A percentile compares a stretch with the other conserved stretches of the same genome.
Conservation (phyloP, 2,797 vertebrate genomes). For the Cichlasoma orientale region DNA sequence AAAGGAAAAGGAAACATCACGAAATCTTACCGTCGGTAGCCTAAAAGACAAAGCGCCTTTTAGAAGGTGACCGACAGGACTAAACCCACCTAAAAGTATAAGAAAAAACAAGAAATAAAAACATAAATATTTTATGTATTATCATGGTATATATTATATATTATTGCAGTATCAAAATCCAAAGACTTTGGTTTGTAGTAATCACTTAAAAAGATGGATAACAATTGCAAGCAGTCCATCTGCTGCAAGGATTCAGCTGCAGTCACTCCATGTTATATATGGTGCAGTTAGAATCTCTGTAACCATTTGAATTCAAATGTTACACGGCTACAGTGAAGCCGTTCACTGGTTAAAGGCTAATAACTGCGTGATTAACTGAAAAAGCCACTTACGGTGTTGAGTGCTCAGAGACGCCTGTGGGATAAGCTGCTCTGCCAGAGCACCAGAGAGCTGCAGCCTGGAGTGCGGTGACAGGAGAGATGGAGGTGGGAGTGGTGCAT, state of each 20-base stretch:
- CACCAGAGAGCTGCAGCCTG: slow-evolving; percentile 78
- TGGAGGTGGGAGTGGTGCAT: slow-evolving; percentile 80
- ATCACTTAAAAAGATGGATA: slow-evolving; percentile 32
- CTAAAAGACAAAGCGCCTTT: slow-evolving; percentile 78
- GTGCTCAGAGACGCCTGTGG: slow-evolving; percentile 73
- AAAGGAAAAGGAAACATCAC: neutral
- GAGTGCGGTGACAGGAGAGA: slow-evolving; percentile 85
- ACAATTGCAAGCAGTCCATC: slow-evolving; percentile 20
- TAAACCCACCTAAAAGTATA: slow-evolving; percentile 85
- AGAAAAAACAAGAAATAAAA: slow-evolving; percentile 12
- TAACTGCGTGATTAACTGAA: slow-evolving; percentile 26
- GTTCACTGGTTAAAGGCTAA: slow-evolving; percentile 5
- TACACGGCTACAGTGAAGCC: neutral
- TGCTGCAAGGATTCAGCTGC: neutral
- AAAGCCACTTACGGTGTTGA: slow-evolving; percentile 77
- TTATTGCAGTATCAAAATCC: neutral
- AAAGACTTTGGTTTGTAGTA: neutral
- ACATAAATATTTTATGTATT: neutral
- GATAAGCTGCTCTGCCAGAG: slow-evolving; percentile 76
- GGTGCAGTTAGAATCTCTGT: slow-evolving; percentile 16
- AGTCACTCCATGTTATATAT: neutral
- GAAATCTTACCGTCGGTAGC: slow-evolving; percentile 84
- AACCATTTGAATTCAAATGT: slow-evolving; percentile 25
- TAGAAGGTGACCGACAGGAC: slow-evolving; percentile 82
- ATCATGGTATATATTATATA: neutral